A percentile compares a stretch with the other conserved stretches of the same genome.
These are phyloP conservation scores for Grantiella picta DNA, from an alignment of 2,113 vertebrate genomes.

Conservation along the genomic window DNA sequence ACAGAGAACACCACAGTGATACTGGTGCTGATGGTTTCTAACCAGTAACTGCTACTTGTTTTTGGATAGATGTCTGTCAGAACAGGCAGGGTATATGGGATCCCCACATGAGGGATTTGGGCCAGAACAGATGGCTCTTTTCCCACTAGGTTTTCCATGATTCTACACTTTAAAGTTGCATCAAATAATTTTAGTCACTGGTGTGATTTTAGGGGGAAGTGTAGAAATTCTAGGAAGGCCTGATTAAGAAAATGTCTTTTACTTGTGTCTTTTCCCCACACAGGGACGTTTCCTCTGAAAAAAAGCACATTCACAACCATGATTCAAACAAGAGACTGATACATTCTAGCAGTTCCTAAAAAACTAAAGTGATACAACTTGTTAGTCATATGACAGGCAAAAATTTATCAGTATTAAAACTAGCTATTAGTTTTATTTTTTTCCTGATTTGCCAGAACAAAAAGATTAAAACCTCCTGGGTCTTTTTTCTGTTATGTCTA, in stretches of 20 bases:
- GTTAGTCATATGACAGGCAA: neutral
- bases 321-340: neutral
- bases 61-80: neutral
- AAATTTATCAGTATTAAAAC: neutral
- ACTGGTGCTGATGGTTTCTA: neutral
- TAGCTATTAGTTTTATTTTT: rapidly evolving
- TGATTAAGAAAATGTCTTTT: neutral
- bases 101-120: neutral
- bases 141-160: neutral
- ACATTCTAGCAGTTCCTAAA: neutral
- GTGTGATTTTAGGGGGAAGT: neutral
- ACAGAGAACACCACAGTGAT: neutral
- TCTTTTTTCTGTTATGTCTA: neutral
- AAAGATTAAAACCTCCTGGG: neutral
- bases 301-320: neutral
- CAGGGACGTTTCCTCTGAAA: neutral
- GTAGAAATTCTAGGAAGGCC: neutral
- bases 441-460: neutral
- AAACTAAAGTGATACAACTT: neutral
- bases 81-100: neutral
- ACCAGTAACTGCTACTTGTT: neutral
- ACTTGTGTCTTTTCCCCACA: neutral
- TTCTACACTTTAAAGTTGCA: neutral
- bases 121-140: neutral
- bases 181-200: neutral